Percentiles rank a stretch among this genome's conserved stretches.
Evolutionary conservation across 2,888 invertebrate species (phyloP).

Genomic region (Scaptomyza tumidula): DNA sequence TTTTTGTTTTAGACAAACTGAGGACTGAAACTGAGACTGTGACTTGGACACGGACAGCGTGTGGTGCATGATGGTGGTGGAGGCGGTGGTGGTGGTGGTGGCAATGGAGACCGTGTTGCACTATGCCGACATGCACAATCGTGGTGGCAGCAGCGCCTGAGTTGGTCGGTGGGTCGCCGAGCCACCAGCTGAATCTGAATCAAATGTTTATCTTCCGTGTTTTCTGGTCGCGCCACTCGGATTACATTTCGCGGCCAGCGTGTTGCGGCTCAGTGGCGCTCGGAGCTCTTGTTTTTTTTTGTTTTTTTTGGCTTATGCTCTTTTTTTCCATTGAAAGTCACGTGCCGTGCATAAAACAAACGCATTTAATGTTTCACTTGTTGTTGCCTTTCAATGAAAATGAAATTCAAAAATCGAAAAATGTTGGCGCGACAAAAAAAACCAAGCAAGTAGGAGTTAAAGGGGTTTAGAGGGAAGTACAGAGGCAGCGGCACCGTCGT

Average conservation of each 20-base stretch:
- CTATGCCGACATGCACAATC: slow-evolving; percentile 16
- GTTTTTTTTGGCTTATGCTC: background rate
- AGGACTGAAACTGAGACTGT: slow-evolving; percentile 7
- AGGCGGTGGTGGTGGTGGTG: slow-evolving; percentile 5
- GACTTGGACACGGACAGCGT: slow-evolving; percentile 38
- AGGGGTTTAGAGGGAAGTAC: background rate
- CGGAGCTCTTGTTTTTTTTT: slow-evolving; percentile 13
- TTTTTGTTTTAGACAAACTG: slow-evolving; percentile 9
- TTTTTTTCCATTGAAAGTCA: slow-evolving; percentile 67
- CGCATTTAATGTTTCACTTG: slow-evolving; percentile 62
- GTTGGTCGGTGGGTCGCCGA: slow-evolving; percentile 11
- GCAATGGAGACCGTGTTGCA: slow-evolving; percentile 15
- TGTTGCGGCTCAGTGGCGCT: slow-evolving; percentile 75
- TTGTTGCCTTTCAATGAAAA: slow-evolving; percentile 63
- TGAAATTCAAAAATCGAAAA: slow-evolving; percentile 72
- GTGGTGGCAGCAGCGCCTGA: slow-evolving; percentile 55
- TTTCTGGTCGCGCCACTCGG: slow-evolving; percentile 31
- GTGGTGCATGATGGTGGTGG: slow-evolving; percentile 5
- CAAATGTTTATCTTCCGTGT: slow-evolving; percentile 74
- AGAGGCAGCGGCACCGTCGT: background rate
- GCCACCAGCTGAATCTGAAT: slow-evolving; percentile 23
- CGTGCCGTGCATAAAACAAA: slow-evolving; percentile 76
- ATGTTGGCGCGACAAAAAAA: slow-evolving; percentile 57
- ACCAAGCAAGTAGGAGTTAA: background rate
- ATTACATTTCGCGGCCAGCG: slow-evolving; percentile 30